Evolutionary conservation across 1,140 invertebrate species (phyloP), one percentile per base, ranked within the genome.

Genomic region (Stenopsyche tienmushanensis): DNA sequence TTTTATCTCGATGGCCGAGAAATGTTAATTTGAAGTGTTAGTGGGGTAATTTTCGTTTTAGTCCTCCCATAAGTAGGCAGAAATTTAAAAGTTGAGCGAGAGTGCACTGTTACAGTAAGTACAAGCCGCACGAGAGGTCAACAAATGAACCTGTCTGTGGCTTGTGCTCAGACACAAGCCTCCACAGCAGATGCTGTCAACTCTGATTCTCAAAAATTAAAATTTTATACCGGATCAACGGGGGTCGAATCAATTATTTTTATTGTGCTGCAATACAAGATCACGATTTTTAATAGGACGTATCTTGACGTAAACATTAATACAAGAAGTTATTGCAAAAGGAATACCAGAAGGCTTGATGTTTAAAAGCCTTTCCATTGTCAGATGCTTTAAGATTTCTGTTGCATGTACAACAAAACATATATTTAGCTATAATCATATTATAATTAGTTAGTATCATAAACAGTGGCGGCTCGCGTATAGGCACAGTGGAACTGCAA

Each of bases 61-160:
- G 39, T 25, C 29, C 24, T 15, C 21, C 21, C 52, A 17, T 34
- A 34, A 34, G 25, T 54, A 54, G 52, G 52, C 39, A 54, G 52
- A 29, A n/a, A n/a, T n/a, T n/a, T n/a, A n/a, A 34, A 54, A 58
- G 62, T 52, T 44, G 62, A 55, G 24, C 58, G 62, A 45, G 45
- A 50, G 54, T 62, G 64, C 47, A 69, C 63, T 60, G 57, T 63
- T 66, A 64, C 62, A 54, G 67, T 62, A 47, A 39, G 42, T 65
- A 69, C 50, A 58, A 69, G 49, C 63, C 59, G 10, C 57, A 34
- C 24, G 41, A 66, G 68, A 66, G 68, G 68, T 70, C 68, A 70
- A 66, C 68, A 64, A 70, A 65, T 70, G 68, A 70, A 70, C 68
- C 68, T 70, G 68, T 70, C 68, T 64, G 64, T 50, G 60, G 63